Base-by-base conservation (phyloP, 2,888 invertebrate genomes). In the Drosophila robusta region DNA sequence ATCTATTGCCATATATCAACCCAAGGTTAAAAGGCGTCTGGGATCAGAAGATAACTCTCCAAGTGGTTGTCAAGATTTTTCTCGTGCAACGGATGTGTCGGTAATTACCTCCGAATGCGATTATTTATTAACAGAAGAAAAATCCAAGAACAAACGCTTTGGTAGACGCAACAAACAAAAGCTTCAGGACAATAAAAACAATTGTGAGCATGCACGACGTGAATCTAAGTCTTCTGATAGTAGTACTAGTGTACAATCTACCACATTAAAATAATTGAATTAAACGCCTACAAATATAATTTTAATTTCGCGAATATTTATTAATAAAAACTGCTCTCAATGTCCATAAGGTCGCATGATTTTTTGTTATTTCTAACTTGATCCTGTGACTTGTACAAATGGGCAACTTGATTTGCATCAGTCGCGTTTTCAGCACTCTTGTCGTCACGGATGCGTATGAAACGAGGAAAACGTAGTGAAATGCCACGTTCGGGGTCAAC, bases 361-460 rank as follows among this genome's bases (percentile, higher is more conserved):
- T 85, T 84, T 45, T 82, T 80, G 79, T 95, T 94, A 91, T 96
- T 96, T 87, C 95, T 95, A 26, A 99, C 96, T 93, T 97, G 97
- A 91, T 98, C 98, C 93, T 99, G 99, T 84, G 94, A 96, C 3
- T 95, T 95, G 93, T 99, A 99, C 96, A 99, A 95, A 38, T 95
- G 94, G 0, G 97, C 97, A 39, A 98, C 94, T 94, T 99, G 99
- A 80, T 95, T 94, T 47, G 98, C 95, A 3, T 95, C 94, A 3
- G 99, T 99, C 1, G 99, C 98, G 89, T 98, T 95, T 92, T 99
- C 99, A 2, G 97, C 95, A 22, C 93, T 93, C 93, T 99, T 99
- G 93, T 99, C 99, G 6, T 97, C 97, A 26, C 99, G 94, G 46
- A 97, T 95, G 32, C 98, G 94, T 56, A 99, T 93, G 91, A 98